Evolutionary conservation across 2,113 vertebrate species (phyloP), one percentile per base, ranked within the genome.

Genomic region (Nesoenas mayeri): DNA sequence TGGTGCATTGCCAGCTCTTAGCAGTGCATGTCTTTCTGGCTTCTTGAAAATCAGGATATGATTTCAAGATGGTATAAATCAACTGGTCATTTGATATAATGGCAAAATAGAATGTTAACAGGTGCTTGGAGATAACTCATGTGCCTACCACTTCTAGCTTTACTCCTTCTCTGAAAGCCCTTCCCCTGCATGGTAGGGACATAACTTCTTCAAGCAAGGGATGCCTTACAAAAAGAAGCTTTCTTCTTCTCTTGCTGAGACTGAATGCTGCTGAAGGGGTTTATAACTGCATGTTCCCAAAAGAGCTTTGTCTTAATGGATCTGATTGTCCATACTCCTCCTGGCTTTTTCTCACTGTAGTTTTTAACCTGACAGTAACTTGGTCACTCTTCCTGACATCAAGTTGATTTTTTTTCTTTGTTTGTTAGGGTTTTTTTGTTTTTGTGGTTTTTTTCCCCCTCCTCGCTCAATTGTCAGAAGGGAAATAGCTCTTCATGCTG

Each of bases 51-150:
- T 54, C 54, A 54, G 80, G 94, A 47, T 95, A 64, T 88, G 82
- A 93, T 84, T 94, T 88, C 94, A 93, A 69, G 84, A 65, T 86
- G 86, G 51, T 81, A 86, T 97, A 97, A 93, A 96, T 97, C 93
- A 93, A 40, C 79, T 14, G 54, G 77, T 91, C 79, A 82, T 57
- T 91, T 69, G 88, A 91, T 88, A 65, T 75, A 82, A 86, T 57
- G 42, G 74, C 62, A 40, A 44, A 95, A 53, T 94, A 79, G 70
- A 87, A 67, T 1, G 8, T 47, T 77, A 85, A 61, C 74, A 86
- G 86, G 92, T 81, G 89, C 61, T 65, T 79, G 83, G 75, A 78
- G 67, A 66, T 89, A 89, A 54, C 40, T 69, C n/a, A 2, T 20
- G 32, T 72, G 31, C 47, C 34, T 42, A 64, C 42, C 12, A 9